A percentile compares a stretch with the other conserved stretches of the same genome.
Conservation (phyloP, 2,888 invertebrate species). For the Melanostoma mellinum region DNA sequence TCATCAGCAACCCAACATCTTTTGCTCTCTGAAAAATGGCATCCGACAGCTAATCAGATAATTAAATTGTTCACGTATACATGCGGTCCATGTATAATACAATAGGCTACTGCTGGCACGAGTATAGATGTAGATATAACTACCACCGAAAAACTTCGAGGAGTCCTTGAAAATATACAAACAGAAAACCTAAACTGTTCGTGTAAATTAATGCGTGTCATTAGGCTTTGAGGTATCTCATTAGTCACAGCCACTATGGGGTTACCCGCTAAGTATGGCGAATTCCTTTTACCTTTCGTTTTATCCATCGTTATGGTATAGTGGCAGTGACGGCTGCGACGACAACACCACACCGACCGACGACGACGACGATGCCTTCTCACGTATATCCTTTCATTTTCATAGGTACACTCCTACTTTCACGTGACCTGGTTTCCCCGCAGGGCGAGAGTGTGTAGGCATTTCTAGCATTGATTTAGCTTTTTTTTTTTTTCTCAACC, state of each 20-base stretch:
- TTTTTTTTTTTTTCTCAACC: background rate
- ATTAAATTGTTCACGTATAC: slow-evolving; percentile 64
- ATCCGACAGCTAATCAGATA: slow-evolving; percentile 61
- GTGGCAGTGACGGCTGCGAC: background rate
- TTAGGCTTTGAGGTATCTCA: slow-evolving; percentile 71
- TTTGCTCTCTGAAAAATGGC: slow-evolving; percentile 34
- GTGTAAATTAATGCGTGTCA: slow-evolving; percentile 71
- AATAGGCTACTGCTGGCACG: background rate
- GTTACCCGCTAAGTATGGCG: slow-evolving; percentile 59
- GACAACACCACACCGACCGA: background rate
- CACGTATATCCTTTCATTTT: slow-evolving; percentile 25
- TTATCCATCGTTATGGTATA: slow-evolving; percentile 7
- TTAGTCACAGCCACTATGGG: slow-evolving; percentile 70
- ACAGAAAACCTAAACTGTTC: slow-evolving; percentile 46
- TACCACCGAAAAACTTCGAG: background rate
- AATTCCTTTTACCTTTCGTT: slow-evolving; percentile 42
- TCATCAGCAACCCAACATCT: slow-evolving; percentile 22
- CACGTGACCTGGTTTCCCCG: slow-evolving; percentile 56
- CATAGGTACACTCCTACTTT: slow-evolving; percentile 30
- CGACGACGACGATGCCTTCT: background rate
- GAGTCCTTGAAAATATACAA: slow-evolving; percentile 30
- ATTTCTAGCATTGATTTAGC: slow-evolving; percentile 49
- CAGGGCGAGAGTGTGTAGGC: slow-evolving; percentile 24
- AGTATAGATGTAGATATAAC: too few relatives aligned
- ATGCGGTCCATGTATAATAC: slow-evolving; percentile 23